Conservation (phyloP, 2,888 invertebrate genomes). For the Drosophila nr. perissopoda region DNA sequence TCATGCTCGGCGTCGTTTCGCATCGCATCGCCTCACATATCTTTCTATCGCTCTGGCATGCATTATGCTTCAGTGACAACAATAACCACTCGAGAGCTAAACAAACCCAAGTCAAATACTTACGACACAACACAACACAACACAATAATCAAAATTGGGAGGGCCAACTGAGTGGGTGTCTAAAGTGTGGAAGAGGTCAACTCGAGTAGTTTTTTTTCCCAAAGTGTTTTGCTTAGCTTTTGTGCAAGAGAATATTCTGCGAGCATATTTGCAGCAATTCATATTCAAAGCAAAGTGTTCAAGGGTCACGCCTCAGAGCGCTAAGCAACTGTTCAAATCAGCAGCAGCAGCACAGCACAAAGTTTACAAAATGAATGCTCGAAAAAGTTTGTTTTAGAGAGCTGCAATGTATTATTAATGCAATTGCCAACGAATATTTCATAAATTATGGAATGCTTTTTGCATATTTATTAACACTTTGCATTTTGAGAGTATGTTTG, state of each 20-base stretch:
- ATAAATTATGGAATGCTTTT: slow-evolving; percentile 60
- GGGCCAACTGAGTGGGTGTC: background rate
- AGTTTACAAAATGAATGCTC: slow-evolving; percentile 13
- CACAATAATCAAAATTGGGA: slow-evolving; percentile 36
- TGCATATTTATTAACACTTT: slow-evolving; percentile 52
- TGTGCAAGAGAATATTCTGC: slow-evolving; percentile 3
- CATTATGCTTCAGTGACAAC: slow-evolving; percentile 70
- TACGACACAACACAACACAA: slow-evolving; percentile 10
- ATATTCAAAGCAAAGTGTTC: slow-evolving; percentile 35
- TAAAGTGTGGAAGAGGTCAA: slow-evolving; percentile 26
- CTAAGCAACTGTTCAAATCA: slow-evolving; percentile 38
- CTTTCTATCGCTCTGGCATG: slow-evolving; percentile 42
- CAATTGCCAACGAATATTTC: slow-evolving; percentile 47
- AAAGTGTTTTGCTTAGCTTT: slow-evolving; percentile 29
- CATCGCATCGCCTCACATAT: slow-evolving; percentile 32
- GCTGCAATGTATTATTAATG: slow-evolving; percentile 51
- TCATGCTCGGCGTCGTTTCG: slow-evolving; percentile 47
- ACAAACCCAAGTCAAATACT: slow-evolving; percentile 55
- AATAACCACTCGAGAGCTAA: slow-evolving; percentile 71
- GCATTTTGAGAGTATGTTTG: slow-evolving; percentile 13
- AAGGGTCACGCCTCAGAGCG: slow-evolving; percentile 41
- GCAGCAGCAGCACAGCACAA: slow-evolving; percentile 20
- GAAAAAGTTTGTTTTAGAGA: slow-evolving; percentile 26
- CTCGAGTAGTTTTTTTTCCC: slow-evolving; percentile 38
- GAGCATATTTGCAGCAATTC: slow-evolving; percentile 30